Conservation (phyloP, 2,888 invertebrate species). For the Epirrhoe tristata region DNA sequence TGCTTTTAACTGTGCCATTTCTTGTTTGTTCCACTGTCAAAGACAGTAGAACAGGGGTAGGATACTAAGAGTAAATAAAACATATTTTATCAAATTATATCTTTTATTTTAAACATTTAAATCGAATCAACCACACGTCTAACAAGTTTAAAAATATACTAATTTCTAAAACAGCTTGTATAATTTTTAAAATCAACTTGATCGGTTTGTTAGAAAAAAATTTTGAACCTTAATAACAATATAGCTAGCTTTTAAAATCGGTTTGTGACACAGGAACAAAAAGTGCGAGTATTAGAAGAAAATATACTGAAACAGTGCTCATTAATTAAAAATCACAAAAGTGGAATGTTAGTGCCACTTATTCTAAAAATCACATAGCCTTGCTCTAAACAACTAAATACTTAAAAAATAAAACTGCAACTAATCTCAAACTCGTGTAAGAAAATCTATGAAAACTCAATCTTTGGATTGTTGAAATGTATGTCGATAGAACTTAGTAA, state of each 20-base stretch:
- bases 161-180: conserved; percentile 53
- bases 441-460: conserved; percentile 58
- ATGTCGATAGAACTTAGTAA: conserved; percentile 51
- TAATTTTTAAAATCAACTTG: conserved; percentile 55
- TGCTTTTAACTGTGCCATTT: conserved; percentile 21
- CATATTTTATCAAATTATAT: conserved; percentile 51
- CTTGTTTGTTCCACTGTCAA: conserved; percentile 16
- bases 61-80: conserved; percentile 44
- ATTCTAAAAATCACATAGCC: conserved; percentile 80
- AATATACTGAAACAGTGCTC: conserved; percentile 57
- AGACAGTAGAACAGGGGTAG: not conserved
- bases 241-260: conserved; percentile 46
- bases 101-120: conserved; percentile 73
- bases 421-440: conserved; percentile 51
- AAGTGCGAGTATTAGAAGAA: conserved; percentile 35
- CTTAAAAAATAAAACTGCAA: conserved; percentile 55
- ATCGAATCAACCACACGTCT: conserved; percentile 65
- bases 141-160: conserved; percentile 61
- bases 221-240: conserved; percentile 38
- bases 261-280: conserved; percentile 47
- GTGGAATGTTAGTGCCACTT: conserved; percentile 81
- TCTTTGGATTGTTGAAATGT: conserved; percentile 76
- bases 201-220: conserved; percentile 37
- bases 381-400: conserved; percentile 58
- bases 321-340: conserved; percentile 78